Conservation (phyloP, 2,797 vertebrate genomes). For the Trichosurus vulpecula region DNA sequence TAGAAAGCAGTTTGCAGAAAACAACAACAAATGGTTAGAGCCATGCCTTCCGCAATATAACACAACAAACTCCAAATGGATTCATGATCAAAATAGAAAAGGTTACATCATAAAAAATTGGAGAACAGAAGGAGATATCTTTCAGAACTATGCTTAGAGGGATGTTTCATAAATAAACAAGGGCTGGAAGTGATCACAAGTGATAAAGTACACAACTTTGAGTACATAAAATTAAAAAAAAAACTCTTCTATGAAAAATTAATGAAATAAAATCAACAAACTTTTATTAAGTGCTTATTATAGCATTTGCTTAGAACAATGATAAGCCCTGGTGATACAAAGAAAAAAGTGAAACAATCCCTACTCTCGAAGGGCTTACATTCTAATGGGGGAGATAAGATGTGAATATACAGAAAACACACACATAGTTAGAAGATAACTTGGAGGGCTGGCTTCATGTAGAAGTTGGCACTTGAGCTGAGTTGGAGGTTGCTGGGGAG, state of each 20-base stretch:
- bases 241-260: not conserved
- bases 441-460: not conserved
- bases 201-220: not conserved
- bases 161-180: not conserved
- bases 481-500: not conserved
- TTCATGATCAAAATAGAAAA: not conserved
- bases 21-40: not conserved
- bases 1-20: not conserved
- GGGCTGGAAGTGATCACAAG: not conserved
- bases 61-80: not conserved
- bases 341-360: not conserved
- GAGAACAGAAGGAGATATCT: not conserved
- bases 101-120: not conserved
- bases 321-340: not conserved
- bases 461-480: not conserved
- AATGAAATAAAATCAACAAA: not conserved
- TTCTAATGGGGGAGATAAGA: not conserved
- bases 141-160: not conserved
- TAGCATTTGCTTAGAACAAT: not conserved
- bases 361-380: not conserved
- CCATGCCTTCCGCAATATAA: not conserved
- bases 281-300: not conserved
- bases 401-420: not conserved
- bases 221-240: not conserved
- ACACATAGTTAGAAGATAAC: not conserved